Evolutionary conservation across 2,113 vertebrate genomes (phyloP), one percentile per base, ranked within the genome.

Genomic region (Microtus ochrogaster): DNA sequence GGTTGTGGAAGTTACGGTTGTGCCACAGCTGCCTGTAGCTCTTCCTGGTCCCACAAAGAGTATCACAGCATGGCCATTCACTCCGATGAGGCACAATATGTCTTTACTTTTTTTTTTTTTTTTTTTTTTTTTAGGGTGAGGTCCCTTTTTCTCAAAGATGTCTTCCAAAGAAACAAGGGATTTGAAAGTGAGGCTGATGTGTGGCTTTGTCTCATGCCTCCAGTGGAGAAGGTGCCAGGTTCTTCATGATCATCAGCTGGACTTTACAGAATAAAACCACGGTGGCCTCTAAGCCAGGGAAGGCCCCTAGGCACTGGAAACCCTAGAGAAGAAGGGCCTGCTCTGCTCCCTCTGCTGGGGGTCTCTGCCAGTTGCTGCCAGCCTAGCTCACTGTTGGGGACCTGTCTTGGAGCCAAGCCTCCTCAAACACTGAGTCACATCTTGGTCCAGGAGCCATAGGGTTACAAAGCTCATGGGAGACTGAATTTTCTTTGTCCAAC

Each of bases 401-500:
- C 33, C 73, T 0, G 5, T 63, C 36, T 65, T 88, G 68, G 86
- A 81, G 76, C 33, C 78, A 66, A 86, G 39, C 26, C 33, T 73
- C 52, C 83, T 76, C 39, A 87, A 30, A 70, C 0, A 4, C 81
- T 13, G 33, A 94, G 84, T 52, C 74, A 44, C 10, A 0, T 77
- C 44, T 39, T 89, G 47, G 89, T 39, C 58, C 33, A 90, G 55
- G 39, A 30, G 44, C 49, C 47, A 22, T 65, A 47, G 3, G 41
- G 30, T 41, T 7, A n/a, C 61, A 55, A 61, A 74, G n/a, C 74
- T 70, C 63, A 47, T 7, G 55, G 91, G 72, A 79, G 28, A 77
- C 73, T 79, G 87, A 93, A 26, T 90, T 96, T 96, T 52, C 52
- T 30, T 89, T 65, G 41, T 76, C 39, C 14, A 7, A 79, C 66